Percentiles rank a stretch among this genome's conserved stretches.
Conservation (phyloP, 1,140 invertebrate species). For the Micrasema longulum region DNA sequence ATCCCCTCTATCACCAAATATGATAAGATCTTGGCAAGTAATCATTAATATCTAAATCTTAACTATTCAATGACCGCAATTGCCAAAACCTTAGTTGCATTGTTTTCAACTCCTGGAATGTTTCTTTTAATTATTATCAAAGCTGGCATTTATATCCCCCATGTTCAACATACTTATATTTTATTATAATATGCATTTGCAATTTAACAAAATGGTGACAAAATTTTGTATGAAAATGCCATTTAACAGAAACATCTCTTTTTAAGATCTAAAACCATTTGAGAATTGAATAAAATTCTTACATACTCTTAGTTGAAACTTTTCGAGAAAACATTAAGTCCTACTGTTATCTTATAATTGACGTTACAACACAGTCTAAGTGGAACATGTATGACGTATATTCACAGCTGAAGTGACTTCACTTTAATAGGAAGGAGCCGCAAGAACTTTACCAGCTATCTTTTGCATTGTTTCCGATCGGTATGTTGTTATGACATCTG, state of each 20-base stretch:
- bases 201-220: too few species aligned
- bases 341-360: neutral
- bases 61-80: conserved; percentile 52
- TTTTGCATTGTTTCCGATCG: conserved; percentile 53
- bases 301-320: conserved; percentile 20
- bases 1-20: conserved; percentile 48
- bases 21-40: conserved; percentile 53
- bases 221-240: too few species aligned
- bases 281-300: conserved; percentile 12
- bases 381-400: conserved; percentile 39
- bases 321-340: neutral
- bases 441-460: conserved; percentile 65
- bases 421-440: conserved; percentile 66
- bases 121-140: conserved; percentile 25
- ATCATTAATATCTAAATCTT: conserved; percentile 47
- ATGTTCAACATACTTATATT: too few species aligned
- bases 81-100: conserved; percentile 50
- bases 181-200: too few species aligned
- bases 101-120: conserved; percentile 49
- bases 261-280: conserved; percentile 13
- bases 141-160: conserved; percentile 28
- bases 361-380: conserved; percentile 29
- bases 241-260: conserved; percentile 9
- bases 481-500: conserved; percentile 65
- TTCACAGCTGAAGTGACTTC: conserved; percentile 52